These are phyloP conservation scores for Cirrhinus mrigala DNA, from an alignment of 2,797 vertebrate species.

Conservation along the genomic window DNA sequence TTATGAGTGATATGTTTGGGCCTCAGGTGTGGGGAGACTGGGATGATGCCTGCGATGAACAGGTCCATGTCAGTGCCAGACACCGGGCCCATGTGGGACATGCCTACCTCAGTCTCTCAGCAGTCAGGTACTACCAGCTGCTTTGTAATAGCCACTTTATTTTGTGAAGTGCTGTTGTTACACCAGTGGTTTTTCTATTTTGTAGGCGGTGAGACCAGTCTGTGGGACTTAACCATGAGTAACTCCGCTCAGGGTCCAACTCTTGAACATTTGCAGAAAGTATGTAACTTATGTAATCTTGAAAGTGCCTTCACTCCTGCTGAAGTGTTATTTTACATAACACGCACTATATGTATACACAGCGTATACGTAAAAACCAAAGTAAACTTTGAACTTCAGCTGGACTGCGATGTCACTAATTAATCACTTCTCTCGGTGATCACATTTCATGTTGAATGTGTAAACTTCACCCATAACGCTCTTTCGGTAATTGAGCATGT, in stretches of 20 bases:
- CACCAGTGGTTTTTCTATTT: background rate
- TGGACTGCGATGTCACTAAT: too few species aligned
- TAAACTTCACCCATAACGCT: background rate
- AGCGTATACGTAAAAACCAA: background rate
- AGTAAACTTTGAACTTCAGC: background rate
- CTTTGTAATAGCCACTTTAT: background rate
- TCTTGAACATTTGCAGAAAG: conserved; percentile 68
- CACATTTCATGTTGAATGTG: background rate
- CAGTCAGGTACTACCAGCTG: conserved; percentile 72
- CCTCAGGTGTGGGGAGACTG: conserved; percentile 86
- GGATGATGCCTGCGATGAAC: conserved; percentile 90
- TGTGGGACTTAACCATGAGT: conserved; percentile 96
- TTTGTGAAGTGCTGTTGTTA: background rate
- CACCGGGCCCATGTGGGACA: conserved; percentile 92
- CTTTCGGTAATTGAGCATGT: conserved; percentile 16
- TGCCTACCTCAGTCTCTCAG: conserved; percentile 96
- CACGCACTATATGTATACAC: background rate
- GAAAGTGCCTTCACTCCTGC: background rate
- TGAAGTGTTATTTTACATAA: background rate
- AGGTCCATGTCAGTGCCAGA: conserved; percentile 95
- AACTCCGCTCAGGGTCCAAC: conserved; percentile 94
- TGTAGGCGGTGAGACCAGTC: conserved; percentile 88
- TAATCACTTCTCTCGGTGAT: background rate
- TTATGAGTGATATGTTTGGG: conserved; percentile 4
- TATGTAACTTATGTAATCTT: conserved; percentile 24